Conservation (phyloP, 2,888 invertebrate genomes). For the Acronicta leporina region DNA sequence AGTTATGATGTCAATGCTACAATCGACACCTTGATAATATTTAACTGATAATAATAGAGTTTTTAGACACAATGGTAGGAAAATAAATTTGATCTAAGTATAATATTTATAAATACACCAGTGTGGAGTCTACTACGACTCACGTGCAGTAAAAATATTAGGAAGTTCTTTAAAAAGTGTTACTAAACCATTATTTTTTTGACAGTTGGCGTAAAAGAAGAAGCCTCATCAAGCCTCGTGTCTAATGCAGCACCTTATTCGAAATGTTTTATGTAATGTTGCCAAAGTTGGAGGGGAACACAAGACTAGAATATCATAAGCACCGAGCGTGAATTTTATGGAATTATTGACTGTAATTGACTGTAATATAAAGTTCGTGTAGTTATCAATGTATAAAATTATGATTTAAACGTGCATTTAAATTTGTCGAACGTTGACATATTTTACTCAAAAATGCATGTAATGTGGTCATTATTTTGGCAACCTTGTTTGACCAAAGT, state of each 20-base stretch:
- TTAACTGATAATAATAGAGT: constrained; percentile 7
- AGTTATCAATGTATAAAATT: constrained; percentile 53
- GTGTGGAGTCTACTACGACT: no score
- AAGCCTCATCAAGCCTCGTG: constrained; percentile 74
- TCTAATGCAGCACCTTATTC: constrained; percentile 79
- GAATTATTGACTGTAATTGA: constrained; percentile 48
- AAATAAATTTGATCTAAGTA: no score
- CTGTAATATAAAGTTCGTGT: constrained; percentile 54
- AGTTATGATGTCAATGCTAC: no score
- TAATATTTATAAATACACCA: no score
- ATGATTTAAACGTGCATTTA: constrained; percentile 47
- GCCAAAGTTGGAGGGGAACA: constrained; percentile 62
- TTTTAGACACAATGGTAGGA: no score
- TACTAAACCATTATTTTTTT: constrained; percentile 34
- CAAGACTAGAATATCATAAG: constrained; percentile 58
- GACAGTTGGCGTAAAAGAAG: constrained; percentile 82
- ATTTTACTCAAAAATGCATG: no score
- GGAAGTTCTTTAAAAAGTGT: background rate
- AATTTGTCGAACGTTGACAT: constrained; percentile 30
- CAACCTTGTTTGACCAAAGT: no score
- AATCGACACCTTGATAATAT: no score
- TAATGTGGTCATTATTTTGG: no score
- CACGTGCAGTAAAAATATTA: no score
- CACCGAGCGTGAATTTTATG: constrained; percentile 44
- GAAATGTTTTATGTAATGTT: constrained; percentile 82